Evolutionary conservation across 2,888 invertebrate species (phyloP).

Genomic region (Drosophila affinis): DNA sequence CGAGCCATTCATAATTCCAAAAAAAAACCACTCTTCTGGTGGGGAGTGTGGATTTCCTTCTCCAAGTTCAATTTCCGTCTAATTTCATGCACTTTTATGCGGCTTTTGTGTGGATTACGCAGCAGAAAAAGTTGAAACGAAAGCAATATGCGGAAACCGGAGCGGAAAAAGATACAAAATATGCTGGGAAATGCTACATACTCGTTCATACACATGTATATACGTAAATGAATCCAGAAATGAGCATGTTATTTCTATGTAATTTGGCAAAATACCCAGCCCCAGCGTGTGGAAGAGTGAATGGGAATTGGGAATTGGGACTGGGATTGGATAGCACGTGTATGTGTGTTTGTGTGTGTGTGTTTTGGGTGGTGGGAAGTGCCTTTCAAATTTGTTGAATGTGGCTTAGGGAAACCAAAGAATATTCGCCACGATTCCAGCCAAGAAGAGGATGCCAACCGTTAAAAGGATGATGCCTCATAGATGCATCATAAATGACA

Average conservation of each 20-base stretch:
- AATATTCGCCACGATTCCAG: background rate
- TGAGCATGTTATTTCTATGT: conserved; percentile 46
- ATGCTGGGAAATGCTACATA: conserved; percentile 20
- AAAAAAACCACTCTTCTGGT: background rate
- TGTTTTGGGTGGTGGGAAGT: conserved; percentile 24
- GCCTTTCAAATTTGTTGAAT: conserved; percentile 58
- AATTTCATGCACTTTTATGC: conserved; percentile 78
- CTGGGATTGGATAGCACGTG: background rate
- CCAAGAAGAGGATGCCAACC: background rate
- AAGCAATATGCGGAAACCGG: conserved; percentile 39
- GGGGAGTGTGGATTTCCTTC: conserved; percentile 9
- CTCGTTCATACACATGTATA: background rate
- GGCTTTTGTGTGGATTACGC: conserved; percentile 75
- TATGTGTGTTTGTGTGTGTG: background rate
- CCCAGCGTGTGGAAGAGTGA: conserved; percentile 12
- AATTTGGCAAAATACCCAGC: conserved; percentile 38
- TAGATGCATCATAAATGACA: background rate
- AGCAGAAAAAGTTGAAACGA: conserved; percentile 54
- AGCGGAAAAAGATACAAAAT: conserved; percentile 68
- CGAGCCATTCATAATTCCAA: conserved; percentile 73
- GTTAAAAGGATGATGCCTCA: background rate
- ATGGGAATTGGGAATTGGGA: conserved; percentile 20
- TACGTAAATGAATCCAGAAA: conserved; percentile 8
- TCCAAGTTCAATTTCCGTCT: conserved; percentile 72
- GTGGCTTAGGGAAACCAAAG: conserved; percentile 7